Base-by-base conservation (phyloP, 2,797 vertebrate species). In the Simalia tracyae region DNA sequence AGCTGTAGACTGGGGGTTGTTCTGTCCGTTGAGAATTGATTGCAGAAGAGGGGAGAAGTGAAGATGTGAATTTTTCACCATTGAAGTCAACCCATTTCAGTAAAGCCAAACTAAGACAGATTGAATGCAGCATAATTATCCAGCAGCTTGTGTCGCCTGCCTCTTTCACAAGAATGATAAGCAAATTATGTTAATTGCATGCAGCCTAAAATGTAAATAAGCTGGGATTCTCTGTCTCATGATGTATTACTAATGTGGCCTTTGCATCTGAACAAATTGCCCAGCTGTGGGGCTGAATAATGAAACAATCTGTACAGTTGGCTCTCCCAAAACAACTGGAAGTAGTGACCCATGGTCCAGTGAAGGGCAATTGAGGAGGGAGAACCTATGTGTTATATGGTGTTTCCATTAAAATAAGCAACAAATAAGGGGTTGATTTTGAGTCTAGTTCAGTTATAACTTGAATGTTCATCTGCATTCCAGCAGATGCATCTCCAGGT, bases 181-280 rank as follows among this genome's bases (percentile, higher is more conserved):
- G 88, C 88, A 90, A 92, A 90, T 92, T 87, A 87, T 54, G 89
- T 87, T 90, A 92, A 90, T 92, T 92, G 88, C 89, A 63, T 92
- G 89, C 92, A 87, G 88, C 88, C 90, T 89, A 86, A 89, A 76
- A 87, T 87, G 66, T 85, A 92, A 81, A 90, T 92, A 31, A 63
- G n/a, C 66, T 72, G 14, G n/a, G 24, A 54, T 87, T 28, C 57
- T 63, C 64, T 63, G 42, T 64, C 72, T 91, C 26, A 10, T 64
- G 92, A 87, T 87, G 76, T 76, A 76, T 90, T 90, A n/a, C 84
- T 90, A 89, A 76, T 90, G 66, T 87, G 92, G 64, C 84, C 84
- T 92, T 92, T 63, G 64, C 28, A 86, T 87, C 88, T 86, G 88
- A 92, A 88, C n/a, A 61, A 92, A 87, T 88, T 90, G n/a, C 36